Evolutionary conservation across 1,140 invertebrate genomes (phyloP).

Genomic region (Aphis craccivora): DNA sequence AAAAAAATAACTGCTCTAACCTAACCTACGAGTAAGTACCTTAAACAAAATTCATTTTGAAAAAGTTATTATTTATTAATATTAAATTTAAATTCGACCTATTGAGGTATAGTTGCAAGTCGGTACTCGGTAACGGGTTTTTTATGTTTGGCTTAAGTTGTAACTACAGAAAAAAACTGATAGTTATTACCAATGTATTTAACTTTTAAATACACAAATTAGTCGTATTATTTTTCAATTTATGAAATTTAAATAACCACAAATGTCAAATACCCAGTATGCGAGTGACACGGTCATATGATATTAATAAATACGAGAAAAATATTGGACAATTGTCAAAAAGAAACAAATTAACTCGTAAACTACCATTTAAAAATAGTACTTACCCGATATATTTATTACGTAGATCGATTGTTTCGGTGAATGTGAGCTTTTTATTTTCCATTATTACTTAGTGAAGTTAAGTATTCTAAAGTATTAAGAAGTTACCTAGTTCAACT

Average conservation of each 20-base stretch:
- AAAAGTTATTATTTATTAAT: neutral
- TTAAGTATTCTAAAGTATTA: neutral
- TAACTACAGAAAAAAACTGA: neutral
- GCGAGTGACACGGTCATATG: neutral
- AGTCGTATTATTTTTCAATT: neutral
- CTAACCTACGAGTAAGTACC: no score
- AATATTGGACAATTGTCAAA: neutral
- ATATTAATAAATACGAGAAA: neutral
- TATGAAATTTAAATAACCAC: neutral
- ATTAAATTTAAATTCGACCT: neutral
- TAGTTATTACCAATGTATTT: neutral
- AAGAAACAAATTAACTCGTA: neutral
- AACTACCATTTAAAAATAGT: slow-evolving; percentile 8
- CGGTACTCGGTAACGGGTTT: neutral
- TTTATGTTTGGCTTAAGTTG: neutral
- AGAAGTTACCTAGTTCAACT: neutral
- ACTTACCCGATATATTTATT: slow-evolving; percentile 50
- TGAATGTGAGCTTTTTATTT: slow-evolving; percentile 4
- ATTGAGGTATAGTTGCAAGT: neutral
- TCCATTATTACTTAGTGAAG: neutral
- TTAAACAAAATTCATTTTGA: neutral
- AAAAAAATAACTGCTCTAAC: neutral
- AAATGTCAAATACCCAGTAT: neutral
- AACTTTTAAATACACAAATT: neutral
- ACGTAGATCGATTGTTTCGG: slow-evolving; percentile 34